These are phyloP conservation scores for Gallinago solitaria DNA, from an alignment of 2,797 vertebrate species.

Conservation along the genomic window DNA sequence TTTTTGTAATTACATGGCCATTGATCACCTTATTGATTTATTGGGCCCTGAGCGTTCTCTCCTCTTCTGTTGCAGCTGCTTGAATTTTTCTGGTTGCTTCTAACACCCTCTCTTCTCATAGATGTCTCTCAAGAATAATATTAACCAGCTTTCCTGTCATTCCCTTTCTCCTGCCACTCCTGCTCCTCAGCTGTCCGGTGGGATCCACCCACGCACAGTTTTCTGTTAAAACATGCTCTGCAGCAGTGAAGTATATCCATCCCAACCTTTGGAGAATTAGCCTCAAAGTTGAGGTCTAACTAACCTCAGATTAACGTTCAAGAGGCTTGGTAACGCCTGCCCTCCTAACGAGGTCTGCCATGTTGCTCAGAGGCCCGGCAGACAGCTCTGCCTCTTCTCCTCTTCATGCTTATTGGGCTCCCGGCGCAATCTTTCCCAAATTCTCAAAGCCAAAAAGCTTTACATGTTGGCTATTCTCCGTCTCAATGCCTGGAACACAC, in stretches of 20 bases:
- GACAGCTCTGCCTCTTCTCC: neutral
- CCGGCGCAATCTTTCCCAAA: neutral
- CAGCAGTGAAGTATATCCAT: neutral
- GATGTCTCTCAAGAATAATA: neutral
- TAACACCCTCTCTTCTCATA: neutral
- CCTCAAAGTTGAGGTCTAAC: neutral
- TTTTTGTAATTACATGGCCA: neutral
- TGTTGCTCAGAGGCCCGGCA: neutral
- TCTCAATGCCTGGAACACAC: constrained; percentile 3
- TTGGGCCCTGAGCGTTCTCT: neutral
- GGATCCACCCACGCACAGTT: neutral
- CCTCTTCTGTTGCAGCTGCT: neutral
- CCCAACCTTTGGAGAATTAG: neutral
- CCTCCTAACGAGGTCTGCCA: neutral
- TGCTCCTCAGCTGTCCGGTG: neutral
- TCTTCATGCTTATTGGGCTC: neutral
- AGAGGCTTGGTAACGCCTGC: neutral
- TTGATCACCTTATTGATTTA: constrained; percentile 15
- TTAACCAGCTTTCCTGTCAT: neutral
- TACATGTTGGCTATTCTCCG: neutral
- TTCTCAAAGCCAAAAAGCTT: constrained; percentile 12
- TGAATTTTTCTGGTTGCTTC: neutral
- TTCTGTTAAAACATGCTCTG: neutral
- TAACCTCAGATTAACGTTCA: neutral
- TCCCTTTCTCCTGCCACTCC: neutral